These are phyloP conservation scores for Megalops atlanticus DNA, from an alignment of 2,113 vertebrate species.

Conservation along the genomic window DNA sequence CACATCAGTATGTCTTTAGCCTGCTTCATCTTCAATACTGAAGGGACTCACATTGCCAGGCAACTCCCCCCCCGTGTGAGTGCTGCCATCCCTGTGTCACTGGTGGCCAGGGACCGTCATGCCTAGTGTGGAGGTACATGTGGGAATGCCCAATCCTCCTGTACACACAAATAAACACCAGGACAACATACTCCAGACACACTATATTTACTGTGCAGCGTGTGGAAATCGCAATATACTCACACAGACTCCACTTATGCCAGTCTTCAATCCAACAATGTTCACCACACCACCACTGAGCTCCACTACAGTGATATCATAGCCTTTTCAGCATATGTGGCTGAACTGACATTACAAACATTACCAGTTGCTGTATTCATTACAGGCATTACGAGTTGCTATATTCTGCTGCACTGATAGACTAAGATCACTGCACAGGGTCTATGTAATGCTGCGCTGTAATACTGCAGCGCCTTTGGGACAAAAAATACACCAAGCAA, in stretches of 20 bases:
- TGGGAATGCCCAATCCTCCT: neutral
- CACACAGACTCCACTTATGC: neutral
- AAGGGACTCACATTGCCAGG: conserved; percentile 43
- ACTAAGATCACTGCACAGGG: too few relatives aligned
- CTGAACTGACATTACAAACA: too few relatives aligned
- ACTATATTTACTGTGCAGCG: neutral
- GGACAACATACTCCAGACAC: neutral
- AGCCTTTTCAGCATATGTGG: too few relatives aligned
- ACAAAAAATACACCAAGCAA: too few relatives aligned
- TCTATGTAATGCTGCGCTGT: too few relatives aligned
- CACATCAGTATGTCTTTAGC: neutral
- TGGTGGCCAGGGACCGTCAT: conserved; percentile 34
- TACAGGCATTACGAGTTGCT: neutral
- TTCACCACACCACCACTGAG: neutral
- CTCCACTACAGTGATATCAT: too few relatives aligned
- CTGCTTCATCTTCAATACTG: neutral
- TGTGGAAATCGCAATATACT: neutral
- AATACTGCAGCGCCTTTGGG: too few relatives aligned
- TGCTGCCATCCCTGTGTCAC: conserved; percentile 36
- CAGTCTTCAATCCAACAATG: neutral
- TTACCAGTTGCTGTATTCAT: neutral
- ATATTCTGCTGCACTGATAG: neutral
- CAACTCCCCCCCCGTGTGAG: conserved; percentile 43
- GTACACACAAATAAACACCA: neutral
- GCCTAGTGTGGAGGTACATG: neutral